A percentile compares a stretch with the other conserved stretches of the same genome.
Conservation (phyloP, 2,797 vertebrate genomes). For the Sebastes goodei region DNA sequence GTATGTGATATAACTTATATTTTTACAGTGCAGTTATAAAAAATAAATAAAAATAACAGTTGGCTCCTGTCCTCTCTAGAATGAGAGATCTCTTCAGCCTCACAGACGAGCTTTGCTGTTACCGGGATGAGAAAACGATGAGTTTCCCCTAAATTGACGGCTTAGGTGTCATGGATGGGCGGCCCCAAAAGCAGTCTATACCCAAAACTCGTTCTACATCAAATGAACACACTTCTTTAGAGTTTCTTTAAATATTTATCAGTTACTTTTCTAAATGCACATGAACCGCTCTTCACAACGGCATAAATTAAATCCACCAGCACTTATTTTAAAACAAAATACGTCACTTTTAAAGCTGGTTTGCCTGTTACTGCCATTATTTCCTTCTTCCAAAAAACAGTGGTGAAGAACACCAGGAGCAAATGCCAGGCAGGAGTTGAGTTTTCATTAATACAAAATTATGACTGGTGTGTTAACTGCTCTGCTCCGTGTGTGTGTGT, state of each 20-base stretch:
- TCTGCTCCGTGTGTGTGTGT: neutral
- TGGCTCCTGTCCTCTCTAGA: neutral
- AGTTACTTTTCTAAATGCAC: neutral
- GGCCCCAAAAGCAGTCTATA: neutral
- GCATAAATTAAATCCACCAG: neutral
- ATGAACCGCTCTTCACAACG: neutral
- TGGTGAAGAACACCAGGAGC: neutral
- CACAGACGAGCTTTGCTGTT: slow-evolving; percentile 12
- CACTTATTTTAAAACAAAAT: neutral
- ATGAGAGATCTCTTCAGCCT: neutral
- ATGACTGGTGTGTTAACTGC: neutral
- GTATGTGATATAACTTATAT: neutral
- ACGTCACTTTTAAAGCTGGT: neutral
- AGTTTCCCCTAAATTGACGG: neutral
- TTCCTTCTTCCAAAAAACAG: neutral
- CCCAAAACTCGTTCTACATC: neutral
- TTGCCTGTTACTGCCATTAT: neutral
- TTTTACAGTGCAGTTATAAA: neutral
- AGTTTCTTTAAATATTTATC: neutral
- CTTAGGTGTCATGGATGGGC: neutral
- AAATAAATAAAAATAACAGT: neutral
- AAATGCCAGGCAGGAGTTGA: neutral
- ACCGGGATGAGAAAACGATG: slow-evolving; percentile 15
- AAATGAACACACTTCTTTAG: no score
- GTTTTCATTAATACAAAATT: neutral